A percentile compares a stretch with the other conserved stretches of the same genome.
Evolutionary conservation across 2,113 vertebrate species (phyloP).

Genomic region (Andinoacara biseriatus): DNA sequence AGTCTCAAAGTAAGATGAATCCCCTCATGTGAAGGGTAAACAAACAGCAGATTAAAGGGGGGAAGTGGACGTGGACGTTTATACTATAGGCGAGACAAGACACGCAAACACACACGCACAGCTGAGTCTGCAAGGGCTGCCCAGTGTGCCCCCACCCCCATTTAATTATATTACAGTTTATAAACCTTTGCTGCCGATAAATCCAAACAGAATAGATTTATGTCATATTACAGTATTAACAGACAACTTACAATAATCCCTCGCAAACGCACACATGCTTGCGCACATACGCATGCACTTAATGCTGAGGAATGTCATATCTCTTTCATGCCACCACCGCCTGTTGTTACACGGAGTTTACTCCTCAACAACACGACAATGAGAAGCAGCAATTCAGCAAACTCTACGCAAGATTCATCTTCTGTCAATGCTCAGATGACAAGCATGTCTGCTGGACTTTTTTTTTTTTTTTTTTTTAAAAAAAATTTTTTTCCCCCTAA

Average conservation of each 20-base stretch:
- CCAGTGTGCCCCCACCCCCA: background rate
- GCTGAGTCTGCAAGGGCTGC: background rate
- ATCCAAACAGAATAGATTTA: background rate
- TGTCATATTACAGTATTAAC: background rate
- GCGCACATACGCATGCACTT: conserved; percentile 16
- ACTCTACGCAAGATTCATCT: background rate
- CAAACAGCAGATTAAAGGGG: background rate
- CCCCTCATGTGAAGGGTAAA: background rate
- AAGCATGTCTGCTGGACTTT: conserved; percentile 2
- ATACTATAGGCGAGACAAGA: background rate
- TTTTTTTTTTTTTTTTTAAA: too few species aligned
- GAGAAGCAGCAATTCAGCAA: background rate
- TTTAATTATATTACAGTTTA: conserved; percentile 9
- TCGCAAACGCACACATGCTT: background rate
- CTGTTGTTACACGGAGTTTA: conserved; percentile 43
- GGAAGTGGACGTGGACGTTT: background rate
- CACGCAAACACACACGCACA: background rate
- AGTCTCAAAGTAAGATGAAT: background rate
- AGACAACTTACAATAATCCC: conserved; percentile 31
- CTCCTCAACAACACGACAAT: background rate
- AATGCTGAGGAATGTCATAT: conserved; percentile 56
- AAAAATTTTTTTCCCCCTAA: too few species aligned
- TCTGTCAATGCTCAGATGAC: background rate
- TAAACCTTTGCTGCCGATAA: background rate
- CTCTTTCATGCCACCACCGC: background rate